Evolutionary conservation across 2,888 invertebrate genomes (phyloP), one percentile per base, ranked within the genome.

Genomic region (Aelia acuminata): DNA sequence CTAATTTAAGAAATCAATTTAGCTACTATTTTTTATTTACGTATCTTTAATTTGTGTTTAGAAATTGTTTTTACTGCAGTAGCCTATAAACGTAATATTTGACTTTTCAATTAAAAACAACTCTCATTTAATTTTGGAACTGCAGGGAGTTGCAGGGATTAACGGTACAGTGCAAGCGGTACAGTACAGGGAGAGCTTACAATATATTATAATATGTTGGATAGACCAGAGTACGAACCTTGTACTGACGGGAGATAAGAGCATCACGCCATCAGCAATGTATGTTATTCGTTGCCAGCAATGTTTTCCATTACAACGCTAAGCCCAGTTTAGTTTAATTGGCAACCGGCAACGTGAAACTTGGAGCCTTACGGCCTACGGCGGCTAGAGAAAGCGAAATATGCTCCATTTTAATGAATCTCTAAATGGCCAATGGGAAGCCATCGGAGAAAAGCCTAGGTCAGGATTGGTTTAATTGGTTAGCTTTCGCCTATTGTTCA

Each of bases 401-500:
- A 80, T 80, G 80, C 80, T 80, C 80, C 43, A 80, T 43, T 80
- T 80, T 80, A 80, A 80, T 80, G 80, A 80, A 43, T 80, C 80
- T 80, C 22, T 43, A 43, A 39, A 80, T 47, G 43, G 80, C 80
- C 80, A 80, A 80, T 80, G 80, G 80, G 80, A 80, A 70, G 31
- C 63, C 18, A 3, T 8, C 35, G 35, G 31, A 35, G 63, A 70
- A 35, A 70, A 70, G 15, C 31, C 63, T 70, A 31, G 80, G 80
- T 80, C 80, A 80, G 80, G 80, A 47, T 80, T 80, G 80, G 80
- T 80, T 43, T 80, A 80, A 80, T 80, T 80, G 80, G 80, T 80
- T 80, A 80, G 43, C 80, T 80, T 80, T 80, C 80, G 80, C 43
- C 84, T 84, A 49, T 49, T 84, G 84, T 84, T 84, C 22, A 84